Evolutionary conservation across 2,888 invertebrate genomes (phyloP).

Genomic region (Pherbina coryleti): DNA sequence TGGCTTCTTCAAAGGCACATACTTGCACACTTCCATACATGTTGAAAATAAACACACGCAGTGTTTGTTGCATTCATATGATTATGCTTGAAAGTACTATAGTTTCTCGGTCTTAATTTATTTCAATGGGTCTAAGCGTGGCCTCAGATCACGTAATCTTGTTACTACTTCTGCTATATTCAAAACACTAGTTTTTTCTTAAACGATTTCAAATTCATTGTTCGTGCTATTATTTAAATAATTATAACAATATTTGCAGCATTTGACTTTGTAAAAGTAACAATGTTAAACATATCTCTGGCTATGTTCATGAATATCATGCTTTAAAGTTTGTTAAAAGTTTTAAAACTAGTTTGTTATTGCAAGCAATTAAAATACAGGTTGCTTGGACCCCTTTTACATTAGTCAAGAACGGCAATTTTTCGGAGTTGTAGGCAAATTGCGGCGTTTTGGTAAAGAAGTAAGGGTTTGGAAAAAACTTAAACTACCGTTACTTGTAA

Average conservation of each 20-base stretch:
- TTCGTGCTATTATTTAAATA: background rate
- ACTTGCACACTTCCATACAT: background rate
- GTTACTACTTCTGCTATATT: background rate
- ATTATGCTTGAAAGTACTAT: background rate
- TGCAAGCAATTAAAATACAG: too few species aligned
- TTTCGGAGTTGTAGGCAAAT: too few species aligned
- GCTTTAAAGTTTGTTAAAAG: too few species aligned
- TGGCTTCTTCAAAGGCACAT: background rate
- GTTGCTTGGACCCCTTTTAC: too few species aligned
- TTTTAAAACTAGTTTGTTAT: too few species aligned
- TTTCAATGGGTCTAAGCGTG: background rate
- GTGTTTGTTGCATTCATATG: background rate
- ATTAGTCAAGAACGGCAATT: too few species aligned
- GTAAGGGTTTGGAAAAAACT: too few species aligned
- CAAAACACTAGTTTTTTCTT: background rate
- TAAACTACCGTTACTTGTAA: too few species aligned
- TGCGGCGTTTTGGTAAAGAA: too few species aligned
- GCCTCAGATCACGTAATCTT: background rate
- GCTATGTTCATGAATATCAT: too few species aligned
- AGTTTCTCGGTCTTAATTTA: background rate
- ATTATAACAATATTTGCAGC: background rate
- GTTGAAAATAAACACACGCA: background rate
- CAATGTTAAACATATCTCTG: background rate
- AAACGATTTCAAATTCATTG: background rate
- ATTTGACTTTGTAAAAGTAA: conserved; percentile 20